These are phyloP conservation scores for Amniataba percoides DNA, from an alignment of 2,797 vertebrate genomes.

Conservation along the genomic window DNA sequence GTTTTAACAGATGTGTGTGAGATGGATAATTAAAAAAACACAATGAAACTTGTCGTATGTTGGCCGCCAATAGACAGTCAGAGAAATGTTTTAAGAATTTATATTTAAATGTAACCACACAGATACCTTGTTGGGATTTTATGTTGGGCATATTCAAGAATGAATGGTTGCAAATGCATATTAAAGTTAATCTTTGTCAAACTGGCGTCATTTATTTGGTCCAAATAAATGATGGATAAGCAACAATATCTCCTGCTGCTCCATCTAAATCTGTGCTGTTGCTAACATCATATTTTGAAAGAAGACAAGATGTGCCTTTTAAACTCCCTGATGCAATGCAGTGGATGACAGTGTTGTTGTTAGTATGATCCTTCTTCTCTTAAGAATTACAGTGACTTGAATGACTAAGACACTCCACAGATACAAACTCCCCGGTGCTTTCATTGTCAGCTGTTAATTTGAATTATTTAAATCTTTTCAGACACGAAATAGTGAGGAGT, in stretches of 20 bases:
- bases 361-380: no score
- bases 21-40: neutral
- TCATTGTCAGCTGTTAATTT: neutral
- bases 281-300: neutral
- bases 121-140: neutral
- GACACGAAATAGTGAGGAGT: neutral
- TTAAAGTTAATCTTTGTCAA: neutral
- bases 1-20: neutral
- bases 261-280: neutral
- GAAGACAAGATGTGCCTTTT: neutral
- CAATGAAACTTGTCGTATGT: neutral
- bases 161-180: neutral
- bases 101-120: neutral
- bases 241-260: neutral
- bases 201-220: neutral
- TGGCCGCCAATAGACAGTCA: neutral
- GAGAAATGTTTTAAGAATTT: neutral
- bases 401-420: no score
- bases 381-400: no score
- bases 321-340: no score
- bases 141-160: neutral
- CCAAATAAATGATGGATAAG: neutral
- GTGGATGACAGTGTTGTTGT: no score
- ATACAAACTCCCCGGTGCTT: neutral
- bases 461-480: neutral